Percentiles rank a stretch among this genome's conserved stretches.
Evolutionary conservation across 2,888 invertebrate species (phyloP).

Genomic region (Drosophila niveifrons): DNA sequence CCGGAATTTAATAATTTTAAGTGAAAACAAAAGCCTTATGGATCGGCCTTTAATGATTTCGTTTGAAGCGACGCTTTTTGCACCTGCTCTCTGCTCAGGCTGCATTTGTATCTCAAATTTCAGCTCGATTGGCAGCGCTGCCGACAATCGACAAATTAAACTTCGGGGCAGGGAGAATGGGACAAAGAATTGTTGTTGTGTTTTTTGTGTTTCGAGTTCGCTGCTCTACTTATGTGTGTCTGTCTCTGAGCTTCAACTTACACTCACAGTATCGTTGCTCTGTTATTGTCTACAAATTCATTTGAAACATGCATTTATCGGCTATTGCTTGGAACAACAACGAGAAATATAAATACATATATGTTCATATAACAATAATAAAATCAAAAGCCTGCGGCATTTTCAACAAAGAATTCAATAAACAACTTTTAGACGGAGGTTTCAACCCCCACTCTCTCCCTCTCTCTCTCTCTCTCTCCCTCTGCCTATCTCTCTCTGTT

Average conservation of each 20-base stretch:
- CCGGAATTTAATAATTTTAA: constrained; percentile 70
- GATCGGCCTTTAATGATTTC: constrained; percentile 29
- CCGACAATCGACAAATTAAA: not conserved
- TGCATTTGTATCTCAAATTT: constrained; percentile 29
- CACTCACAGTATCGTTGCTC: not conserved
- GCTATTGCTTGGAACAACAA: constrained; percentile 14
- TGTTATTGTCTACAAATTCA: constrained; percentile 14
- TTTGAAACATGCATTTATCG: constrained; percentile 23
- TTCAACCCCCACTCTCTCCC: not conserved
- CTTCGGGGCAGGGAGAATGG: not conserved
- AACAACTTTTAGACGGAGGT: constrained; percentile 32
- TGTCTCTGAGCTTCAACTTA: not conserved
- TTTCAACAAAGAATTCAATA: constrained; percentile 47
- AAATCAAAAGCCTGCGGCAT: constrained; percentile 31
- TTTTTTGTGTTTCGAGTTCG: constrained; percentile 2
- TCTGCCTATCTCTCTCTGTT: not conserved
- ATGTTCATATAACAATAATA: constrained; percentile 18
- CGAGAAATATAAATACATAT: not conserved
- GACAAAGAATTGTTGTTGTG: not conserved
- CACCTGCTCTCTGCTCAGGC: constrained; percentile 43
- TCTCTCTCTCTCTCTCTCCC: not conserved
- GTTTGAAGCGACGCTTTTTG: constrained; percentile 38
- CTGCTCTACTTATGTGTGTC: constrained; percentile 16
- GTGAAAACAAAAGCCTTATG: constrained; percentile 35
- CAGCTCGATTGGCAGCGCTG: constrained; percentile 29